A percentile compares a stretch with the other conserved stretches of the same genome.
These are phyloP conservation scores for Seriola rivoliana DNA, from an alignment of 2,113 vertebrate genomes.

Conservation along the genomic window DNA sequence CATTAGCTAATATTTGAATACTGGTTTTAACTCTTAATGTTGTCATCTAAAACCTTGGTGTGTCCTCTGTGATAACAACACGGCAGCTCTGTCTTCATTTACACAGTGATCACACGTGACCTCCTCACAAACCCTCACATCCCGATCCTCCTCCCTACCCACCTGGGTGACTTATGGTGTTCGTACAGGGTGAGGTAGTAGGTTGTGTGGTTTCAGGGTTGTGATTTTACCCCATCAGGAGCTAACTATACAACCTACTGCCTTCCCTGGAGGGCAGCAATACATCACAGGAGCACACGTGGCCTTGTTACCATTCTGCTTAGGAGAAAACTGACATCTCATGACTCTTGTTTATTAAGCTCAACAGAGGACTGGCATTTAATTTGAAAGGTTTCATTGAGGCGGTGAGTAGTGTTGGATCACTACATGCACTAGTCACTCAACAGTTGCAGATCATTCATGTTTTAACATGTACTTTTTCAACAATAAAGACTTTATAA, in stretches of 20 bases:
- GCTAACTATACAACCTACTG: slow-evolving; percentile 99
- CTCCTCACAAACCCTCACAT: background rate
- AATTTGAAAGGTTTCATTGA: slow-evolving; percentile 2
- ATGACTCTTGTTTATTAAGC: background rate
- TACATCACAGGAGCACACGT: slow-evolving; percentile 66
- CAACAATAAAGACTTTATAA: slow-evolving; percentile 41
- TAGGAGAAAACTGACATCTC: background rate
- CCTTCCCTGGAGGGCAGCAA: slow-evolving; percentile 96
- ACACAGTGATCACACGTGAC: background rate
- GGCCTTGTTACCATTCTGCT: background rate
- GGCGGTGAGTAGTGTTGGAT: slow-evolving; percentile 48
- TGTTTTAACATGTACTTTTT: slow-evolving; percentile 25
- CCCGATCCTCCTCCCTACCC: background rate
- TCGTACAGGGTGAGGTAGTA: slow-evolving; percentile 99
- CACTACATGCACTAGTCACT: background rate
- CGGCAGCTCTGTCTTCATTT: background rate
- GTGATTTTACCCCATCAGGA: slow-evolving; percentile 98
- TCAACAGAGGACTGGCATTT: background rate
- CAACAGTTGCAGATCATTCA: background rate
- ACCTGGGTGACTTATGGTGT: slow-evolving; percentile 76
- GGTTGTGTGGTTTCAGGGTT: slow-evolving; percentile 99
- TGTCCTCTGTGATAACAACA: background rate
- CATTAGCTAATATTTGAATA: background rate
- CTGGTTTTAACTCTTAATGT: background rate
- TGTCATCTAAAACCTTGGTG: background rate